A percentile compares a stretch with the other conserved stretches of the same genome.
Conservation (phyloP, 2,888 invertebrate genomes). For the Laothoe populi region DNA sequence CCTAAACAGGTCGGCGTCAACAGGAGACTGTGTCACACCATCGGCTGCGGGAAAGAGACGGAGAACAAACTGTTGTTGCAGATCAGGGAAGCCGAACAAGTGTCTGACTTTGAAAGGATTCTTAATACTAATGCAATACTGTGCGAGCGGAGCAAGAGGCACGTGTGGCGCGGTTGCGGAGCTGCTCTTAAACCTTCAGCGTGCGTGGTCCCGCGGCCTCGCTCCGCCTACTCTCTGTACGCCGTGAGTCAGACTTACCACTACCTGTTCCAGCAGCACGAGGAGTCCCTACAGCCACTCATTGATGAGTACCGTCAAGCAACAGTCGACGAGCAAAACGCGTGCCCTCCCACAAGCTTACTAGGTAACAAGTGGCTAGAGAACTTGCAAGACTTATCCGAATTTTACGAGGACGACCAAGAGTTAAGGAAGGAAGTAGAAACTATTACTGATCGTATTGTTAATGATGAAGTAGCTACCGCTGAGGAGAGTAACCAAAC, state of each 20-base stretch:
- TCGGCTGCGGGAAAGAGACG: slow-evolving; percentile 73
- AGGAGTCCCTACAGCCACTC: slow-evolving; percentile 75
- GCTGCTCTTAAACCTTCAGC: slow-evolving; percentile 62
- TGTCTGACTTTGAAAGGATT: slow-evolving; percentile 87
- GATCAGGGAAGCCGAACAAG: slow-evolving; percentile 86
- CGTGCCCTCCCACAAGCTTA: slow-evolving; percentile 54
- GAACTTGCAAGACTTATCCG: slow-evolving; percentile 73
- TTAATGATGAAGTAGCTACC: slow-evolving; percentile 59
- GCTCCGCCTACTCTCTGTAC: slow-evolving; percentile 74
- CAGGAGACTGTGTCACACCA: slow-evolving; percentile 75
- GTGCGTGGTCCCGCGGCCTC: slow-evolving; percentile 65
- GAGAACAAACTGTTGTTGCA: slow-evolving; percentile 81
- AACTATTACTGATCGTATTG: slow-evolving; percentile 65
- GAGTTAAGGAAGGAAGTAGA: slow-evolving; percentile 66
- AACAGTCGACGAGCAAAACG: slow-evolving; percentile 48
- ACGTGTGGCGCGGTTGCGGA: slow-evolving; percentile 73
- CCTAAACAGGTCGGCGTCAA: slow-evolving; percentile 77
- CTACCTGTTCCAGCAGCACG: slow-evolving; percentile 75
- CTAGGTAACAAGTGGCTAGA: slow-evolving; percentile 69
- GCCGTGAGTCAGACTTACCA: slow-evolving; percentile 76
- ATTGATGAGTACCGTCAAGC: slow-evolving; percentile 68
- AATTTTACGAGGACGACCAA: slow-evolving; percentile 81
- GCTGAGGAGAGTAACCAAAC: slow-evolving; percentile 46
- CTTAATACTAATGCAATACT: slow-evolving; percentile 84
- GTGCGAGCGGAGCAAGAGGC: slow-evolving; percentile 69